Evolutionary conservation across 2,797 vertebrate species (phyloP), one percentile per base, ranked within the genome.

Genomic region (Spizella passerina): DNA sequence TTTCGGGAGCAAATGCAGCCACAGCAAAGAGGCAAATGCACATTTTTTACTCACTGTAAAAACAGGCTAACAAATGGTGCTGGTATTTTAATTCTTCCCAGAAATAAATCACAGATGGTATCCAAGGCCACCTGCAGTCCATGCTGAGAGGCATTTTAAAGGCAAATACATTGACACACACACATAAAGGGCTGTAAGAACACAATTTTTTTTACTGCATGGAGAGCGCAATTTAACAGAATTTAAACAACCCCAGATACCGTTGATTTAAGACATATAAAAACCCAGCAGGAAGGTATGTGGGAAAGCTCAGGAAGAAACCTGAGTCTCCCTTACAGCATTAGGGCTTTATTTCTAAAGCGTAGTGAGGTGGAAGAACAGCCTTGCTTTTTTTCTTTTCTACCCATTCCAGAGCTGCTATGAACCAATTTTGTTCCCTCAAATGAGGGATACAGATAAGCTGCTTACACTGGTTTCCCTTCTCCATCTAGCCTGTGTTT

Each of bases 71-170:
- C 88, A 95, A 97, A 96, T 86, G 90, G 93, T 80, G 93, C 82
- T 90, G 91, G 90, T 95, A 95, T 94, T 97, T 94, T 96, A 96
- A 97, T 96, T 96, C 93, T 95, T 93, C 86, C 90, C 91, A 96
- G 95, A 97, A 97, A 97, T 95, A 96, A 94, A 96, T 88, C 93
- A 93, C 95, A 96, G 95, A 97, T 96, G 97, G 95, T 96, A 94
- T 92, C 81, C 95, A 94, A 91, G 96, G 91, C 96, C 96, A 96
- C 96, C 96, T 96, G 91, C 93, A 90, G 92, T 95, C 90, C 72
- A 92, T 0, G 6, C 91, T 95, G 83, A 96, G 95, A 97, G 86
- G 81, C 71, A 94, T 96, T 96, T 94, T 92, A 70, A 95, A 96
- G 94, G 86, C 80, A 59, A 72, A 82, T 82, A 91, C 65, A 69